These are phyloP conservation scores for Delia radicum DNA, from an alignment of 1,140 invertebrate genomes.

Conservation along the genomic window DNA sequence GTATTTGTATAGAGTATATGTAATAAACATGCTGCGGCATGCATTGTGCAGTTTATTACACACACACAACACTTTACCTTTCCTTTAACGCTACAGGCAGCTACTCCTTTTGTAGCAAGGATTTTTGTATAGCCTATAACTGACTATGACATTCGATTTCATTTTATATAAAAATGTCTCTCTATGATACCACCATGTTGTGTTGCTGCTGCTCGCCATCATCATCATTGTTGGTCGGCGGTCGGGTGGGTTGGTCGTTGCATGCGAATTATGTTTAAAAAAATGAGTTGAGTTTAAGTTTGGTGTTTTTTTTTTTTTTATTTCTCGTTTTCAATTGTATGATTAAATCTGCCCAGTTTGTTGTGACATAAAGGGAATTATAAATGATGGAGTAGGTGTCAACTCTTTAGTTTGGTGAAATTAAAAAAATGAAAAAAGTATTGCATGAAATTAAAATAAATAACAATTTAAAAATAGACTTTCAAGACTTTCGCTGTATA, in stretches of 20 bases:
- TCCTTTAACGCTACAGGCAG: not conserved
- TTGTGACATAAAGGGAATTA: not conserved
- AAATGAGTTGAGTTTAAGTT: no score
- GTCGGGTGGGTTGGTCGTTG: not conserved
- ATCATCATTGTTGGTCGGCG: not conserved
- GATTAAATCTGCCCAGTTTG: not conserved
- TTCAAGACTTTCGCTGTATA: not conserved
- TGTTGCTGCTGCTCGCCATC: no score
- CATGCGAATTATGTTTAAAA: not conserved
- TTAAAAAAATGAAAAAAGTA: not conserved
- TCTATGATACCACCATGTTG: not conserved
- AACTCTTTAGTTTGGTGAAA: not conserved
- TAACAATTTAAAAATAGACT: not conserved
- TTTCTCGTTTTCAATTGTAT: not conserved
- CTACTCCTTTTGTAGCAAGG: not conserved
- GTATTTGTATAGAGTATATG: not conserved
- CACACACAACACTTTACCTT: not conserved
- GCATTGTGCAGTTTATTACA: not conserved
- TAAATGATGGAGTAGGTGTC: constrained; percentile 1
- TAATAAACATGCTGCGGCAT: not conserved
- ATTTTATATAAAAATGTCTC: not conserved
- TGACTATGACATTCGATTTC: not conserved
- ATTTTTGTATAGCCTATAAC: not conserved
- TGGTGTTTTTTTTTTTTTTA: not conserved
- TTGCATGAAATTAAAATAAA: not conserved